Conservation (phyloP, 2,113 vertebrate genomes). For the Phylloscopus trochiloides region DNA sequence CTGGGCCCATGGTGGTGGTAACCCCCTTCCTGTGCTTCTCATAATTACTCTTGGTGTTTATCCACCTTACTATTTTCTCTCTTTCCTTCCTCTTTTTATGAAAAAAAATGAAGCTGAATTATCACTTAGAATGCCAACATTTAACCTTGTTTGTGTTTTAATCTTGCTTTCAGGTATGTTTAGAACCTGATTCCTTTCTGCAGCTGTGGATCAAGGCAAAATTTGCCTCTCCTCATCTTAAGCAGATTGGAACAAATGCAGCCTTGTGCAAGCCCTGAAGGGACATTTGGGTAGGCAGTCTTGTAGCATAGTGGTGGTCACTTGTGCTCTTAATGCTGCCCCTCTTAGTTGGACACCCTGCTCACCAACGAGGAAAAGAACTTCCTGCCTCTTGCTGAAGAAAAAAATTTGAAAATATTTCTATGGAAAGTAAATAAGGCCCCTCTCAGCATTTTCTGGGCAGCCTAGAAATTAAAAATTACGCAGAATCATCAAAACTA, state of each 20-base stretch:
- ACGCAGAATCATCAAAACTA: not conserved
- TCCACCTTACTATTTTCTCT: not conserved
- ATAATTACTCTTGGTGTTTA: not conserved
- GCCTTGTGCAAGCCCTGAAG: not conserved
- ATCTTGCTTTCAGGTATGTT: fast-evolving
- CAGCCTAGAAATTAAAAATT: not conserved
- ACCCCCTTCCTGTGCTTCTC: not conserved
- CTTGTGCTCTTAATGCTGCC: not conserved
- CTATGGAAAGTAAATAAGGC: not conserved
- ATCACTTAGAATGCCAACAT: not conserved
- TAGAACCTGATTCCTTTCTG: not conserved
- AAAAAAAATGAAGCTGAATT: not conserved
- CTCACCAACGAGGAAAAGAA: not conserved
- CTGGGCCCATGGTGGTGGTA: fast-evolving
- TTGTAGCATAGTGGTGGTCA: fast-evolving
- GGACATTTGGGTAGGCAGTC: fast-evolving
- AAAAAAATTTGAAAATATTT: not conserved
- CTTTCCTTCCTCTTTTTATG: not conserved
- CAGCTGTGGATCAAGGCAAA: not conserved
- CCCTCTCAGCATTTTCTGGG: not conserved
- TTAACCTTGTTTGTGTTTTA: not conserved
- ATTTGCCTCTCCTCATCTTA: not conserved
- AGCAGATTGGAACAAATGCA: not conserved
- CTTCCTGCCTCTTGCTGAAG: not conserved
- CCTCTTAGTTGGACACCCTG: not conserved